Conservation (phyloP, 1,140 invertebrate species). For the Caenorhabditis brenneri region DNA sequence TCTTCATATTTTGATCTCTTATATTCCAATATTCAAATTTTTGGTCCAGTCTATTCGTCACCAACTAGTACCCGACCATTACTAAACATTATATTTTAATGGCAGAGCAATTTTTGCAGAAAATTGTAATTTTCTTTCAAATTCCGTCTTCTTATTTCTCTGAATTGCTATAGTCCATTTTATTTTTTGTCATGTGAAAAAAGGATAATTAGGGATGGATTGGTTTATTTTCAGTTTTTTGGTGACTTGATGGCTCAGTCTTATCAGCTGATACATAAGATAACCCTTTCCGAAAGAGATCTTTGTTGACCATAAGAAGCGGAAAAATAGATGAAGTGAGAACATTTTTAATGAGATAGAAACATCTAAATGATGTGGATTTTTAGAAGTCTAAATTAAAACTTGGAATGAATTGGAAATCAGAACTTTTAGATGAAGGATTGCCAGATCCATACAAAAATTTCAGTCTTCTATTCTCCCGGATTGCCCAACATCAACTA, state of each 20-base stretch:
- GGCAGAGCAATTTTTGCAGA: background rate
- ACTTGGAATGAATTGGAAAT: no score
- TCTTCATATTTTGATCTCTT: constrained; percentile 37
- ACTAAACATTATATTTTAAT: background rate
- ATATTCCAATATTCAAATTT: constrained; percentile 7
- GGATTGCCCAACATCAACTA: background rate
- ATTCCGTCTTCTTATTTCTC: background rate
- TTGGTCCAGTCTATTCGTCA: background rate
- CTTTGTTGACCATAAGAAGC: background rate
- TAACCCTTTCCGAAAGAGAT: background rate
- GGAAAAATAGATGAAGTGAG: background rate
- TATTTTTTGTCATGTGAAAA: background rate
- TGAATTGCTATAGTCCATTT: background rate
- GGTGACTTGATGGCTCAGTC: constrained; percentile 27
- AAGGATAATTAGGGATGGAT: background rate
- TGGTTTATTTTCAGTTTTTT: constrained; percentile 13
- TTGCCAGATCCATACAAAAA: no score
- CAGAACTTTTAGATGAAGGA: background rate
- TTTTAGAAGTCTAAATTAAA: background rate
- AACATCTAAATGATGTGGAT: background rate
- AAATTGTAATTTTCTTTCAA: no score
- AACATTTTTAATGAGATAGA: background rate
- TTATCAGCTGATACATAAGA: constrained; percentile 12
- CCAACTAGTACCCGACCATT: background rate
- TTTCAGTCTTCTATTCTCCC: no score